Percentiles rank a stretch among this genome's conserved stretches.
phyloP scores from a whole-genome alignment of 2,797 vertebrate species.

The Mus spretus region DNA sequence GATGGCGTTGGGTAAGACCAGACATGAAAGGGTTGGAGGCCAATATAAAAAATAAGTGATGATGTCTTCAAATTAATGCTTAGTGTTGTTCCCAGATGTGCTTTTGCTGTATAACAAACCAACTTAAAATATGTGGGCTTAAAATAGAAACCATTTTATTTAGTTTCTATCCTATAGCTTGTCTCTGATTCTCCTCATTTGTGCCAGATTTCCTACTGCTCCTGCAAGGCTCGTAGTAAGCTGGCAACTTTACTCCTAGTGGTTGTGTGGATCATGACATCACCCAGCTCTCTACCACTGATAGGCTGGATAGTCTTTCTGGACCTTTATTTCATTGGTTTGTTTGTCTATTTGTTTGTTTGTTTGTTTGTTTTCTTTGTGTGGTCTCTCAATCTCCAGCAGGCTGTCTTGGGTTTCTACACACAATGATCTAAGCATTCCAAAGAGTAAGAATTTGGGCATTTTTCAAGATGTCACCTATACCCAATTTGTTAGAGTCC shows the following conservation, averaged over 20 bases:
- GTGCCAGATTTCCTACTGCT: neutral
- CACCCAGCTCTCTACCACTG: neutral
- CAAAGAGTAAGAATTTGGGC: neutral
- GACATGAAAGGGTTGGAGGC: slow-evolving; percentile 34
- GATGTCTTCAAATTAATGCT: slow-evolving; percentile 42
- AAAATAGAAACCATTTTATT: slow-evolving; percentile 29
- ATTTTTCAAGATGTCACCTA: neutral
- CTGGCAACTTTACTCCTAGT: neutral
- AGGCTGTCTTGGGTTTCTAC: neutral
- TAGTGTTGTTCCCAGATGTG: neutral
- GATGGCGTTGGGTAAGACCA: slow-evolving; percentile 49
- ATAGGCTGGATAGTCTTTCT: neutral
- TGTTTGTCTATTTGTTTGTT: neutral
- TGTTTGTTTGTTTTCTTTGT: neutral
- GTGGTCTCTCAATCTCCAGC: neutral
- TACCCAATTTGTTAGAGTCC: neutral
- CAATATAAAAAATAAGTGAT: slow-evolving; percentile 50
- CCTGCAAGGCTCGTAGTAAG: neutral
- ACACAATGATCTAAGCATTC: neutral
- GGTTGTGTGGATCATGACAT: neutral
- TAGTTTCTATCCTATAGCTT: neutral
- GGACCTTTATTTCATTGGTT: neutral
- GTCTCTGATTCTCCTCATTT: neutral
- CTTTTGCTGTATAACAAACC: neutral
- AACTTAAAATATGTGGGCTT: neutral